Evolutionary conservation across 2,888 invertebrate genomes (phyloP).

Genomic region (Agrochola macilenta): DNA sequence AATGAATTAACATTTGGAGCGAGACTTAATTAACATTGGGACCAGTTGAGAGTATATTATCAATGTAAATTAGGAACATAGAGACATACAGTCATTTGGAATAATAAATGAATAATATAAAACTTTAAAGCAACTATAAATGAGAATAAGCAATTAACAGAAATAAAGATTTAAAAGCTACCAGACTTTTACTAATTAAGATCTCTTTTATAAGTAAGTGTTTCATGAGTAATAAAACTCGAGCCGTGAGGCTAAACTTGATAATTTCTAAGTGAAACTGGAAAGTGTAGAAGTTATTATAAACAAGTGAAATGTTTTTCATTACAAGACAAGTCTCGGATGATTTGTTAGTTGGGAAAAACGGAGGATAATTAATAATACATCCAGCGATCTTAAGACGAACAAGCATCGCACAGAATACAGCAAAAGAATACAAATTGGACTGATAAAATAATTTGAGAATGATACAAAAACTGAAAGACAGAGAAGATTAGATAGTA

Average conservation of each 20-base stretch:
- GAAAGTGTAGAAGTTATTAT: conserved; percentile 34
- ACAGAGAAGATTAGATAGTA: not conserved
- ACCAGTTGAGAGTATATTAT: too few species aligned
- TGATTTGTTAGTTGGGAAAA: conserved; percentile 12
- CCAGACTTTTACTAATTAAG: conserved; percentile 28
- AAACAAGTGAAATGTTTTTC: conserved; percentile 23
- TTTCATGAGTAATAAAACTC: conserved; percentile 19
- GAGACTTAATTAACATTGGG: too few species aligned
- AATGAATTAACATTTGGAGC: not conserved
- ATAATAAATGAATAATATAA: not conserved
- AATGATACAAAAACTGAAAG: too few species aligned
- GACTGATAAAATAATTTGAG: not conserved
- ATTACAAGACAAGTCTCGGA: not conserved
- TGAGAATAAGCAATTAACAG: not conserved
- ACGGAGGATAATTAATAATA: not conserved
- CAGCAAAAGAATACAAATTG: not conserved
- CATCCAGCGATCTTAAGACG: not conserved
- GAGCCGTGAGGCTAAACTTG: conserved; percentile 13
- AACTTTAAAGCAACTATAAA: not conserved
- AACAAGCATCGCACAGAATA: too few species aligned
- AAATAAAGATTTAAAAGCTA: conserved; percentile 12
- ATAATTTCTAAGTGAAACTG: conserved; percentile 56
- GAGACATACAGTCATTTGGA: not conserved
- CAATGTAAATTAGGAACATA: not conserved
- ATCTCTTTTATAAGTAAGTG: not conserved